Base-by-base conservation (phyloP, 2,888 invertebrate genomes). In the Leptinotarsa peninsularis region DNA sequence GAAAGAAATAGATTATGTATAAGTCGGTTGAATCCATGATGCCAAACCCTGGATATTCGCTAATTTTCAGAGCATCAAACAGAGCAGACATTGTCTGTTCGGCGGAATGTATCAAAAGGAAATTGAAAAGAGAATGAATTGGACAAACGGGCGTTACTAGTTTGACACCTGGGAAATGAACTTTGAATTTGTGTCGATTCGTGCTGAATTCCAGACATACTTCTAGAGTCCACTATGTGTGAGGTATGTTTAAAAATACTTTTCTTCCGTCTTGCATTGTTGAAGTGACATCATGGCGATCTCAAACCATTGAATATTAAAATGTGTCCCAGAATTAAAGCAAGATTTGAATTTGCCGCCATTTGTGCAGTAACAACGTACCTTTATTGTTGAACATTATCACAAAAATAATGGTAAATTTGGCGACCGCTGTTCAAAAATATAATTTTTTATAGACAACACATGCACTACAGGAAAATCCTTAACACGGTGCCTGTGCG, bases 71-170 rank as follows among this genome's bases (percentile, higher is more conserved):
- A 58, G 58, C 23, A 58, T 58, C 58, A 58, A 23, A 21, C 21
- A 58, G 58, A 15, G 58, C 15, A 18, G 14, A 14, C 58, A 54
- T 54, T 58, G 21, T 58, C 58, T 58, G 23, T 58, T 58, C 4
- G 14, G 15, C 58, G 4, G 3, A 14, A 58, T 21, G 27, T 58
- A 27, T 58, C 27, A 58, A 58, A 13, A 58, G 58, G 14, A 58
- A 58, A 58, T 58, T 27, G 58, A 58, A 58, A 58, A 58, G 23
- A 58, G 23, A 58, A 58, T 23, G 58, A 58, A 58, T 27, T 58
- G 58, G 58, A 23, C 23, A 23, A 58, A 21, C 13, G 21, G 15
- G 15, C 23, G 17, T 23, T 23, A 21, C 15, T 14, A 21, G 56
- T 21, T 18, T 58, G 21, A 23, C 23, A 58, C 15, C 58, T 58